phyloP scores from a whole-genome alignment of 2,888 invertebrate species.

The Scaptomyza reducta region DNA sequence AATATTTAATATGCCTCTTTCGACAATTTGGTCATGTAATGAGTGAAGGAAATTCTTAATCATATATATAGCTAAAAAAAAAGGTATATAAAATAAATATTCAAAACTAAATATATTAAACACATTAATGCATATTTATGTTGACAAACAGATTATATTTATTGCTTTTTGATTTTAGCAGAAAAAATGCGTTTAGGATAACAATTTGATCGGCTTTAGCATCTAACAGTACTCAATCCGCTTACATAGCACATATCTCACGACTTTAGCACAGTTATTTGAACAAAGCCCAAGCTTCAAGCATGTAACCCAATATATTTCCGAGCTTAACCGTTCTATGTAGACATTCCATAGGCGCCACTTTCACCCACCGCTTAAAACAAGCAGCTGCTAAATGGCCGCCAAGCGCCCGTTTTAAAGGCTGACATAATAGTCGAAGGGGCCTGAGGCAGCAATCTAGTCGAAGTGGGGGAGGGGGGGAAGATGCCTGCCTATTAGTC shows the following conservation, averaged over 20 bases:
- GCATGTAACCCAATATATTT: constrained; percentile 44
- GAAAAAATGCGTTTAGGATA: not conserved
- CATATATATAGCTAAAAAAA: not conserved
- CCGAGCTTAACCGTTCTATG: constrained; percentile 36
- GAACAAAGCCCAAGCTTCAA: not conserved
- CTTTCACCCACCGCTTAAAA: constrained; percentile 55
- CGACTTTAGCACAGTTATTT: constrained; percentile 12
- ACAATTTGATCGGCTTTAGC: not conserved
- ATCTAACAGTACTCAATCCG: not conserved
- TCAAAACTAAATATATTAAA: not conserved
- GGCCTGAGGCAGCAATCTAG: constrained; percentile 4
- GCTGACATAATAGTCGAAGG: constrained; percentile 62
- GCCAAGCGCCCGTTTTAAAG: constrained; percentile 46
- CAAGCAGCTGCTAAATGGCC: constrained; percentile 58
- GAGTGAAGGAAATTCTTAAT: not conserved
- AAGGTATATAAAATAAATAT: not conserved
- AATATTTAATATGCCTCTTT: constrained; percentile 6
- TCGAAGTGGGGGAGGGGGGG: constrained; percentile 21
- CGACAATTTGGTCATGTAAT: not conserved
- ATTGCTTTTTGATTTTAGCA: too few species aligned
- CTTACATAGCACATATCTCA: constrained; percentile 17
- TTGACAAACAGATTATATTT: too few species aligned
- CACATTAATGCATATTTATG: too few species aligned
- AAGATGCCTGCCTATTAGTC: constrained; percentile 69
- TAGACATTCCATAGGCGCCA: constrained; percentile 49